A percentile compares a stretch with the other conserved stretches of the same genome.
Conservation (phyloP, 2,888 invertebrate genomes). For the Drosophila melanosoma region DNA sequence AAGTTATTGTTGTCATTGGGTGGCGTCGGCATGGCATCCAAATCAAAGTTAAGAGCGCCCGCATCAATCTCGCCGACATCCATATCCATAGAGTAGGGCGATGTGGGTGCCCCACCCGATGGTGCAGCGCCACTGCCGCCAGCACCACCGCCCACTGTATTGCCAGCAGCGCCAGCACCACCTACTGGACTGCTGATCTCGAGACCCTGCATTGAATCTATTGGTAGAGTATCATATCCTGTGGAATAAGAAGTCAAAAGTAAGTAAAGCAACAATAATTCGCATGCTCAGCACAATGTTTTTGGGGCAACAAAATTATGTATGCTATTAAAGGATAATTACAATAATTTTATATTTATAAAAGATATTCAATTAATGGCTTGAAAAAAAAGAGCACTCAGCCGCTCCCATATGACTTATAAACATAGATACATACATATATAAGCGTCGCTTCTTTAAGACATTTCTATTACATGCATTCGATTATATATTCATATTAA, state of each 20-base stretch:
- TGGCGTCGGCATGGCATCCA: conserved; percentile 91
- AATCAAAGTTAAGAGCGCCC: conserved; percentile 91
- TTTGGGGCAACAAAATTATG: background rate
- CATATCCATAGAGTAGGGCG: conserved; percentile 94
- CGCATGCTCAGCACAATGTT: background rate
- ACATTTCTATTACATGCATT: conserved; percentile 6
- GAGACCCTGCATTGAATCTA: conserved; percentile 98
- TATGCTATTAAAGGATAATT: background rate
- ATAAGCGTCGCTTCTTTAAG: background rate
- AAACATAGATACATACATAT: conserved; percentile 2
- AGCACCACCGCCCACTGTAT: conserved; percentile 71
- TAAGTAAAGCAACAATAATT: background rate
- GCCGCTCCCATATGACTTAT: background rate
- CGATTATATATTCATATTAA: background rate
- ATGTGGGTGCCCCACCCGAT: conserved; percentile 85
- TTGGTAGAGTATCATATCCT: conserved; percentile 99
- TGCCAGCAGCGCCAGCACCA: conserved; percentile 65
- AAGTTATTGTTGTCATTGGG: conserved; percentile 96
- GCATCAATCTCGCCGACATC: conserved; percentile 92
- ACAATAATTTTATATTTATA: background rate
- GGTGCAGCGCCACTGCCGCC: conserved; percentile 71
- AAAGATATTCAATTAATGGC: background rate
- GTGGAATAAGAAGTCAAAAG: conserved; percentile 52
- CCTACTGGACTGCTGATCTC: conserved; percentile 90
- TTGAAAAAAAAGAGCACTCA: background rate